phyloP scores from a whole-genome alignment of 2,888 invertebrate genomes.

The Perizoma affinitatum region DNA sequence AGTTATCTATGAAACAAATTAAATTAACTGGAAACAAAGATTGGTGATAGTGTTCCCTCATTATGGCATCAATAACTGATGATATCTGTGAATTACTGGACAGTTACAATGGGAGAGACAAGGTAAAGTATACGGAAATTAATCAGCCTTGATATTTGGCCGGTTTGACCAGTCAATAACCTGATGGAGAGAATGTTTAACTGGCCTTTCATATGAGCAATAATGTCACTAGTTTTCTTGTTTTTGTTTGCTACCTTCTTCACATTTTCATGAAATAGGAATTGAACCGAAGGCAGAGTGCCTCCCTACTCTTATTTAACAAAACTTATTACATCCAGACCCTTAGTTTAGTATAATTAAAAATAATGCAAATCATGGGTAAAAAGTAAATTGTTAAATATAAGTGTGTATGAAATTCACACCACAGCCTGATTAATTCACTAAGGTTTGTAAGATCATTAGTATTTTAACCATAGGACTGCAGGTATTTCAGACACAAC shows the following conservation, averaged over 20 bases:
- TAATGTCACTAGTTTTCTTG: constrained; percentile 3
- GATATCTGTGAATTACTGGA: constrained; percentile 89
- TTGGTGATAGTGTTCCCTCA: constrained; percentile 30
- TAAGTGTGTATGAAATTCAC: no score
- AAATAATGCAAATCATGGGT: no score
- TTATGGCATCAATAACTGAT: constrained; percentile 71
- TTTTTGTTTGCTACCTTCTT: neutral
- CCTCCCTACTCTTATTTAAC: no score
- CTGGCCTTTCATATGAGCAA: neutral
- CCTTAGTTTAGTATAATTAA: no score
- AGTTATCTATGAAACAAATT: constrained; percentile 45
- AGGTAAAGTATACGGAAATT: constrained; percentile 84
- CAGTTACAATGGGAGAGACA: constrained; percentile 93
- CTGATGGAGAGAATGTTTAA: constrained; percentile 30
- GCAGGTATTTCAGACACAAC: no score
- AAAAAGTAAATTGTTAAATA: no score
- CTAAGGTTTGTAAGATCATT: no score
- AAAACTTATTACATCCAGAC: no score
- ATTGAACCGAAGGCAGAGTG: no score
- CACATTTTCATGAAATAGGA: no score
- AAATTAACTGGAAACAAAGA: constrained; percentile 19
- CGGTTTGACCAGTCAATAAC: constrained; percentile 51
- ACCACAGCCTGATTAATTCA: no score
- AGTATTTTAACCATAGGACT: no score
- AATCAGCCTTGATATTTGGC: constrained; percentile 58